A percentile compares a stretch with the other conserved stretches of the same genome.
Conservation (phyloP, 2,113 vertebrate species). For the Condylura cristata region DNA sequence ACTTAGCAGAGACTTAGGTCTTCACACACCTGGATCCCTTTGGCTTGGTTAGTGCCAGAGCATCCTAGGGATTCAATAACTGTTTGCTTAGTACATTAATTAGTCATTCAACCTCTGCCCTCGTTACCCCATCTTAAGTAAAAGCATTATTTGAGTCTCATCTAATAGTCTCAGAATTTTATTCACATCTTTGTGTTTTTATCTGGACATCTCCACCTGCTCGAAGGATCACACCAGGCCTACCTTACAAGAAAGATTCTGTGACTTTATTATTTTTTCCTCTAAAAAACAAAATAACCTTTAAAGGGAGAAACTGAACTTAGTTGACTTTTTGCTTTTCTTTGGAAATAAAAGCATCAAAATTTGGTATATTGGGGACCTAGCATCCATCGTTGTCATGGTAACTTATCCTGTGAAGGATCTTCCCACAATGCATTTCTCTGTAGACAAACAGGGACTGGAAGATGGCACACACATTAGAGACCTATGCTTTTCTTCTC, state of each 20-base stretch:
- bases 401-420: neutral
- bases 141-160: neutral
- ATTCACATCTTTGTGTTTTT: conserved; percentile 27
- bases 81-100: neutral
- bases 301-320: conserved; percentile 50
- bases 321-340: conserved; percentile 15
- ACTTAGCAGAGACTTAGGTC: neutral
- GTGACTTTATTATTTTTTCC: conserved; percentile 22
- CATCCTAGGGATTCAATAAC: neutral
- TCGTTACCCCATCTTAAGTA: neutral
- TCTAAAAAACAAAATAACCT: conserved; percentile 33
- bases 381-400: conserved; percentile 58
- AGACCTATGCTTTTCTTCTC: neutral
- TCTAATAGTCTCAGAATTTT: neutral
- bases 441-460: neutral
- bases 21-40: neutral
- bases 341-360: conserved; percentile 51
- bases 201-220: neutral
- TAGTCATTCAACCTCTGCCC: neutral
- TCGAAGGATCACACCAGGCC: neutral
- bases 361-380: neutral
- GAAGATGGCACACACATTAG: neutral
- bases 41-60: neutral
- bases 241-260: conserved; percentile 49
- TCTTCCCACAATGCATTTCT: conserved; percentile 49